Evolutionary conservation across 2,797 vertebrate genomes (phyloP), one percentile per base, ranked within the genome.

Genomic region (Okamejei kenojei): DNA sequence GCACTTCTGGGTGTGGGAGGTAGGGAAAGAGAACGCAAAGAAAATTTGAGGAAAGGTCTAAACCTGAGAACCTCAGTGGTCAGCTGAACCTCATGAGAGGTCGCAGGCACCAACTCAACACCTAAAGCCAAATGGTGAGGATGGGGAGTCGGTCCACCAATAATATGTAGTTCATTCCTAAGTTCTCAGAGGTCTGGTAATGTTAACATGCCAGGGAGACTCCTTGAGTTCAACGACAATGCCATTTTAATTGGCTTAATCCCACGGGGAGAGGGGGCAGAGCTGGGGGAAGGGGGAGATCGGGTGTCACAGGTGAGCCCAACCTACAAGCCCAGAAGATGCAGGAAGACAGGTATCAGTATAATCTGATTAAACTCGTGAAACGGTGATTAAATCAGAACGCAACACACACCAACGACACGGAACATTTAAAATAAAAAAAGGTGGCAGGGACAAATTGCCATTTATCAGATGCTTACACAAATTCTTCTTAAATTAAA

Each of bases 401-500:
- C 1, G 63, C 7, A 68, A 63, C 84, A 35, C 63, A 88, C 65
- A 65, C 84, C 63, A 68, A 88, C 68, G 84, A 88, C 84, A 68
- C n/a, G 35, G 61, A 68, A 88, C 61, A 68, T 88, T 29, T 58
- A 54, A 54, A 11, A 19, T 21, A 65, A 68, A 65, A 21, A 84
- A 58, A 35, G 65, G 61, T 82, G 80, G 54, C 54, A 82, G 80
- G 21, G 80, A 5, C 54, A 35, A 35, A 19, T 88, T 32, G 61
- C 63, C 84, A 68, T 68, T 68, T 88, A 88, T 88, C 84, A 17
- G 63, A 65, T 35, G 84, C 63, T 35, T 88, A 88, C 84, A 88
- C 84, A 88, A 88, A 68, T 68, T 68, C 84, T 88, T 88, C 63
- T 88, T 88, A 88, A 88, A 88, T 88, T 35, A 88, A 88, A 68